Base-by-base conservation (phyloP, 2,113 vertebrate genomes). In the Pithys albifrons region DNA sequence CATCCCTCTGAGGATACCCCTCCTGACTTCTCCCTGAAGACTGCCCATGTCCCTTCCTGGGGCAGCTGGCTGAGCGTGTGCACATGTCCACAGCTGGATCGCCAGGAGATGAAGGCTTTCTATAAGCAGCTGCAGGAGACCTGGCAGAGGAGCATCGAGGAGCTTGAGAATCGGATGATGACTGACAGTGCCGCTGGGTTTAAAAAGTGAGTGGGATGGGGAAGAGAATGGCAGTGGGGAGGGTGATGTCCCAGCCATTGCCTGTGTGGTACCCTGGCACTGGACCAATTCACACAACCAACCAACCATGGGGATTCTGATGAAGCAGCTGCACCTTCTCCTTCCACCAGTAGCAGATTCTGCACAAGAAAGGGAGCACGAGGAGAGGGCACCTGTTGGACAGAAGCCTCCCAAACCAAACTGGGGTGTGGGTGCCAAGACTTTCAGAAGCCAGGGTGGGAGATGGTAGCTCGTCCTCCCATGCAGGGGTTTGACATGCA, bases 51-150 rank as follows among this genome's bases (percentile, higher is more conserved):
- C 31, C 7, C 59, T 13, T 15, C 10, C 6, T 0, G 2, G 49
- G 39, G 33, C 9, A 2, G 8, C 33, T 41, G 24, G 10, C 59
- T 88, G n/a, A 77, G 46, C 24, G 13, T 19, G 37, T 11, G 19
- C 37, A 9, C 23, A n/a, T 7, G 1, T 48, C 51, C 7, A 2
- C 88, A 99, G 99, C 75, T 99, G 95, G 98, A 99, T 96, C 97
- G 98, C 69, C 96, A 97, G 12, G 98, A 99, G 92, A 75, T 99
- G 87, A 98, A 98, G 51, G 97, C 97, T 0, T 87, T 99, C 95
- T 97, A 96, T 88, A 97, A 98, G 77, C 88, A 97, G 61, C 81
- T 99, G 80, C 98, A 99, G 52, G 96, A 98, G 2, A 94, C 92
- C 1, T 98, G 98, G 98, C 98, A 81, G 31, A 96, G 74, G 2